Conservation (phyloP, 2,113 vertebrate species). For the Serilophus lunatus region DNA sequence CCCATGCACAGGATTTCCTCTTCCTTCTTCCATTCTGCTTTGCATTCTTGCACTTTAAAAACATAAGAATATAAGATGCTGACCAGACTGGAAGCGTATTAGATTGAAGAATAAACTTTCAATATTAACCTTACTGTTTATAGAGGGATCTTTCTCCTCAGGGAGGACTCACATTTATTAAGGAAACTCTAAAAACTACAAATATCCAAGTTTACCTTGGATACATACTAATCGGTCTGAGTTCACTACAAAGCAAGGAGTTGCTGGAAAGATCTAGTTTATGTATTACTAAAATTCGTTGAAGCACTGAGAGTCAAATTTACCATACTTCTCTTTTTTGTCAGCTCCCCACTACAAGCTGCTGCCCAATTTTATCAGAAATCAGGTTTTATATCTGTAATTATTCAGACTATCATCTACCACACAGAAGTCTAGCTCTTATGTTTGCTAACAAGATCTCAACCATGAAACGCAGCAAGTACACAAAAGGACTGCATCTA, state of each 20-base stretch:
- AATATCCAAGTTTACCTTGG: background rate
- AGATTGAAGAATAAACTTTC: background rate
- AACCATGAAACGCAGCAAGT: background rate
- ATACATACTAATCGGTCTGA: background rate
- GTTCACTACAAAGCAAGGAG: background rate
- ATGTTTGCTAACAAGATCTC: background rate
- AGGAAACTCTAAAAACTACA: background rate
- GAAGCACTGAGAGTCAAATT: background rate
- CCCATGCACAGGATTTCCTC: background rate
- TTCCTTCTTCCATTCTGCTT: background rate
- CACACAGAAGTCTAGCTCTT: background rate
- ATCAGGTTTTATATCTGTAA: background rate
- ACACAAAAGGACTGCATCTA: background rate
- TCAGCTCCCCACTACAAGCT: background rate
- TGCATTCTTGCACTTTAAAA: background rate
- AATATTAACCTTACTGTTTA: background rate
- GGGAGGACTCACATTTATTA: background rate
- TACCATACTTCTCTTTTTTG: background rate
- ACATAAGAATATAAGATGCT: background rate
- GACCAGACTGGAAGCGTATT: background rate
- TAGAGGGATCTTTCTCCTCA: background rate
- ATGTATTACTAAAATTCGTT: background rate
- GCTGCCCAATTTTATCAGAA: background rate
- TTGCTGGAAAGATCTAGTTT: background rate
- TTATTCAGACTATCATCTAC: background rate